Evolutionary conservation across 64 coral and sea anemone genomes (phyloP).

Genomic region (Acropora yongei): DNA sequence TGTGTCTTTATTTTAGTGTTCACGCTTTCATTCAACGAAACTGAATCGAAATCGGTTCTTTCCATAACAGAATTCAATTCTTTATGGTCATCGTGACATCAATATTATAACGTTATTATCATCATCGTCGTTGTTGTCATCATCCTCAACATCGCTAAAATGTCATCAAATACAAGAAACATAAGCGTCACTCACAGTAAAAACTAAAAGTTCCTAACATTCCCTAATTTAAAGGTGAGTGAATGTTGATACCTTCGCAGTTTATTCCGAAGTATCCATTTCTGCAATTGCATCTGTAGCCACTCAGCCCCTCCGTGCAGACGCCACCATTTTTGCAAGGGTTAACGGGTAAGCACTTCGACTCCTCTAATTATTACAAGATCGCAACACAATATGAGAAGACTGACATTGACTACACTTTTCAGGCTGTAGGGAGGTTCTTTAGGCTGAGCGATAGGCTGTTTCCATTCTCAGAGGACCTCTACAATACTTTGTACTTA

Average conservation of each 20-base stretch:
- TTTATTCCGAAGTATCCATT: conserved; percentile 75
- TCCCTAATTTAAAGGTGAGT: no score
- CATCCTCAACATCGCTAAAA: no score
- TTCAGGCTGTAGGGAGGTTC: no score
- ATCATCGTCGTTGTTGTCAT: not conserved
- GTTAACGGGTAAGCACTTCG: conserved; percentile 87
- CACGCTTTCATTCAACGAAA: not conserved
- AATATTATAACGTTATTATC: not conserved
- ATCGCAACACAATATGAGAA: not conserved
- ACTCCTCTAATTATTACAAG: conserved; percentile 63
- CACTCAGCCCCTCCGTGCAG: conserved; percentile 73
- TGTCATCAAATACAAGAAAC: no score
- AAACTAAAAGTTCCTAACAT: no score
- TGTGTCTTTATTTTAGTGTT: not conserved
- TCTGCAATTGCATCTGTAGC: conserved; percentile 82
- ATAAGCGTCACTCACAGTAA: no score
- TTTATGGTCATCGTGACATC: not conserved
- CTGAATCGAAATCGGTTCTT: no score
- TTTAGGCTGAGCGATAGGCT: no score
- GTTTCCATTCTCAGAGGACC: no score
- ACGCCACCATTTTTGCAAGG: conserved; percentile 85
- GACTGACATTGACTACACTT: no score
- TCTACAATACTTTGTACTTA: no score
- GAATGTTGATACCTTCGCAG: conserved; percentile 68
- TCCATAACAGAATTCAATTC: not conserved